A percentile compares a stretch with the other conserved stretches of the same genome.
Conservation (phyloP, 2,888 invertebrate genomes). For the Hypena proboscidalis region DNA sequence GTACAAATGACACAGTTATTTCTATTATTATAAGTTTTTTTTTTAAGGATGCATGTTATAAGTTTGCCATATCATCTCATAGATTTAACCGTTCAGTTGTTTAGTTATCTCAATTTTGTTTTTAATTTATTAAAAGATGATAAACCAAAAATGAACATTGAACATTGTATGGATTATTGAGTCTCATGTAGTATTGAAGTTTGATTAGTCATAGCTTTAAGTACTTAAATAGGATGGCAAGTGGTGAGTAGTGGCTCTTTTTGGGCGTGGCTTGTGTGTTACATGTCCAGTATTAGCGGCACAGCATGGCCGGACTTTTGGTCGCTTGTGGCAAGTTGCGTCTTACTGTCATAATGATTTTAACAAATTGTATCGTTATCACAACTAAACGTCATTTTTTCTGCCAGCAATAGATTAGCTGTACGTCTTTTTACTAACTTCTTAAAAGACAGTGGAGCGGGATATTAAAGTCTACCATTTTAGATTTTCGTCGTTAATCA, state of each 20-base stretch:
- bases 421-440: no score
- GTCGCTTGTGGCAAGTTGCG: no score
- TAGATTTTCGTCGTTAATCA: no score
- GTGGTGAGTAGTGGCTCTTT: conserved; percentile 52
- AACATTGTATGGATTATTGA: conserved; percentile 37
- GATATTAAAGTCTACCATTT: no score
- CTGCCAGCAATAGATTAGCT: no score
- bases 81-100: conserved; percentile 24
- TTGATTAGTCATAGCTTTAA: conserved; percentile 62
- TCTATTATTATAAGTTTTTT: conserved; percentile 5
- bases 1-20: conserved; percentile 55
- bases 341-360: no score
- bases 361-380: no score
- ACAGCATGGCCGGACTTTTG: conserved; percentile 21
- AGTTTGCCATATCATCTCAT: conserved; percentile 40
- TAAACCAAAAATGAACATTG: conserved; percentile 34
- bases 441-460: no score
- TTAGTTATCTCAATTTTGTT: conserved; percentile 3
- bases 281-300: conserved; percentile 31
- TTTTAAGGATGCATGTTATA: conserved; percentile 18
- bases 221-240: conserved; percentile 40
- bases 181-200: conserved; percentile 63
- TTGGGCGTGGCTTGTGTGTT: conserved; percentile 42
- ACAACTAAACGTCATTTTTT: no score
- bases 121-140: conserved; percentile 26